A percentile compares a stretch with the other conserved stretches of the same genome.
Evolutionary conservation across 2,113 vertebrate genomes (phyloP).

Genomic region (Cyprinus carpio): DNA sequence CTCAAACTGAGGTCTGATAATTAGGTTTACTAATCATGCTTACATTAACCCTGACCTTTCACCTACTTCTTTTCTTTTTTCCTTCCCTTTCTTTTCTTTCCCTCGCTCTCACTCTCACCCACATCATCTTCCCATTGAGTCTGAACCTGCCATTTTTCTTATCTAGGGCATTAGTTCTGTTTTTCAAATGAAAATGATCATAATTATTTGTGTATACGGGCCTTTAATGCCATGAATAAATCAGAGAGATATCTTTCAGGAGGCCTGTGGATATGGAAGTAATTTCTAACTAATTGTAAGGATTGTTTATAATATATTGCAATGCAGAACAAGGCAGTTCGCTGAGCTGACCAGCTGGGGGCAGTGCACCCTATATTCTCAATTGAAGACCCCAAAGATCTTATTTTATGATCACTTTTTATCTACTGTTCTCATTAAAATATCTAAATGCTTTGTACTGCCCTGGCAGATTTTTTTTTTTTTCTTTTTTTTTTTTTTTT

Average conservation of each 20-base stretch:
- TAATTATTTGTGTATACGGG: slow-evolving; percentile 57
- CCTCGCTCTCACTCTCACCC: slow-evolving; percentile 15
- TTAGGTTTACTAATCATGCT: slow-evolving; percentile 73
- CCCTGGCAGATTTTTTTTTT: neutral
- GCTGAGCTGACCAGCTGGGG: neutral
- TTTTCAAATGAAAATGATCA: slow-evolving; percentile 61
- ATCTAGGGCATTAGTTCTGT: slow-evolving; percentile 40
- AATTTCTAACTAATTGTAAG: neutral
- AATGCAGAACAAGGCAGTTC: neutral
- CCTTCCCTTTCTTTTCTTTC: slow-evolving; percentile 30
- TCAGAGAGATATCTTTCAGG: slow-evolving; percentile 53
- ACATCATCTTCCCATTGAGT: slow-evolving; percentile 21
- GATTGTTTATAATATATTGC: neutral
- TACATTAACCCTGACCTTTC: slow-evolving; percentile 63
- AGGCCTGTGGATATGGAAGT: slow-evolving; percentile 55
- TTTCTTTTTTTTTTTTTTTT: neutral
- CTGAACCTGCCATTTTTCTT: slow-evolving; percentile 49
- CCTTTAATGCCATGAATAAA: slow-evolving; percentile 63
- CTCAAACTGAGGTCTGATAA: slow-evolving; percentile 63
- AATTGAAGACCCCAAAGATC: neutral
- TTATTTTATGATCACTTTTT: too few relatives aligned
- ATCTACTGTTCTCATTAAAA: neutral
- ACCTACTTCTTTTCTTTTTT: slow-evolving; percentile 33
- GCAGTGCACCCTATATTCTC: neutral
- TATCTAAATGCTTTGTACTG: neutral